Evolutionary conservation across 2,797 vertebrate species (phyloP), one percentile per base, ranked within the genome.

Genomic region (Enteromius unitaeniatus): DNA sequence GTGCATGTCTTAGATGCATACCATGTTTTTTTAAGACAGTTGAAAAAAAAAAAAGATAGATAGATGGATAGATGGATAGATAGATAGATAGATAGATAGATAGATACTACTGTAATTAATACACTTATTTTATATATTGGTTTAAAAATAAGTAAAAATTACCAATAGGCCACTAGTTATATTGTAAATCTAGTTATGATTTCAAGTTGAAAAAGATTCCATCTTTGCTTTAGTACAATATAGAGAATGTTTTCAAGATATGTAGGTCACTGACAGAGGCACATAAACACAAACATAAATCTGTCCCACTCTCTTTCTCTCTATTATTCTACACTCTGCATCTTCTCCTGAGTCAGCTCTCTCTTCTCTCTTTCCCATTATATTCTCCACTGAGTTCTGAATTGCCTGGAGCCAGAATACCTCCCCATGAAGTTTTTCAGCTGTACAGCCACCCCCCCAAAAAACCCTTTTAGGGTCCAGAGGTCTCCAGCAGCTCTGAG

Each of bases 241-340:
- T 23, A 75, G 17, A 75, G 69, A 45, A 21, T 13, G 3, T 64
- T 78, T 31, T 78, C 5, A 45, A 68, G 65, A 80, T 68, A 68
- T 80, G 47, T 68, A 65, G 60, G 60, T 68, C 60, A 68, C 62
- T 51, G 78, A 79, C 26, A 79, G n/a, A 62, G 37, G 60, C 64
- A 72, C 47, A 60, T 51, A 55, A 83, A 42, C 81, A 77, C n/a
- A 77, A 67, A 58, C 49, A 83, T 78, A 70, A 78, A 78, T 83
- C 74, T 64, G 26, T 81, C 37, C 40, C 13, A 6, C 17, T 23
- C 68, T 49, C 53, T 17, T 10, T 42, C 47, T 21, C 40, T 72
- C n/a, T 81, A 17, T 51, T 67, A 70, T 69, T 62, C 62, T 31
- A 69, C 73, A 13, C 65, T 3, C n/a, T 14, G 17, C 62, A 47